Conservation (phyloP, 2,113 vertebrate genomes). For the Plecotus auritus region DNA sequence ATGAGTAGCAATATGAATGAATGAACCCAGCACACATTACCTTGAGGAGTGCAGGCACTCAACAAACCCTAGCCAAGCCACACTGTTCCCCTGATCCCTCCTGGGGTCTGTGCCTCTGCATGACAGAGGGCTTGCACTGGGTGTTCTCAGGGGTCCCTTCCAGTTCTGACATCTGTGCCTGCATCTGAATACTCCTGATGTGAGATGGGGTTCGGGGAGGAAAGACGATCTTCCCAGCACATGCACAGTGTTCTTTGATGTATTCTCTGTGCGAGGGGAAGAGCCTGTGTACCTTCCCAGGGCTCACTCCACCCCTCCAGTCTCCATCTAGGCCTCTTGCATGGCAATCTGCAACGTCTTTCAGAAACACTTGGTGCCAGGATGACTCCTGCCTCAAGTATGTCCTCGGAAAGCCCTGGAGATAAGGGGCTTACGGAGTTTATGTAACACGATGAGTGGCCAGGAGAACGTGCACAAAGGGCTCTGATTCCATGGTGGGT, state of each 20-base stretch:
- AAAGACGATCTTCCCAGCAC: slow-evolving; percentile 28
- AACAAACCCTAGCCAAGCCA: accelerated
- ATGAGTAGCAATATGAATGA: not conserved
- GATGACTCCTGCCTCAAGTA: slow-evolving; percentile 71
- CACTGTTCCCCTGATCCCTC: not conserved
- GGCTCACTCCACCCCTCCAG: not conserved
- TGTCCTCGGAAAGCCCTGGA: slow-evolving; percentile 62
- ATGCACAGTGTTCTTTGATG: not conserved
- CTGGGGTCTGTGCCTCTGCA: not conserved
- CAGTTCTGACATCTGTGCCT: not conserved
- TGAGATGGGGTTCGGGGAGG: not conserved
- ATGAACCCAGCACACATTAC: not conserved
- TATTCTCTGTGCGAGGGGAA: not conserved
- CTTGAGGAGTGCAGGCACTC: too few species aligned
- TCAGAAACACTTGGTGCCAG: slow-evolving; percentile 69
- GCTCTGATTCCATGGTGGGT: slow-evolving; percentile 58
- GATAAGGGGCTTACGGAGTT: slow-evolving; percentile 53
- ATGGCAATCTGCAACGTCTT: slow-evolving; percentile 70
- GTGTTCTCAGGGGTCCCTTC: not conserved
- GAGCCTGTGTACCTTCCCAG: not conserved
- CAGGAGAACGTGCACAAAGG: slow-evolving; percentile 48
- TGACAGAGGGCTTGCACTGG: not conserved
- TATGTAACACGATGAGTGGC: slow-evolving; percentile 67
- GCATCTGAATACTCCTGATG: slow-evolving; percentile 4
- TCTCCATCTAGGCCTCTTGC: slow-evolving; percentile 42